These are phyloP conservation scores for Psephotus haematonotus DNA, from an alignment of 2,113 vertebrate species.

Conservation along the genomic window DNA sequence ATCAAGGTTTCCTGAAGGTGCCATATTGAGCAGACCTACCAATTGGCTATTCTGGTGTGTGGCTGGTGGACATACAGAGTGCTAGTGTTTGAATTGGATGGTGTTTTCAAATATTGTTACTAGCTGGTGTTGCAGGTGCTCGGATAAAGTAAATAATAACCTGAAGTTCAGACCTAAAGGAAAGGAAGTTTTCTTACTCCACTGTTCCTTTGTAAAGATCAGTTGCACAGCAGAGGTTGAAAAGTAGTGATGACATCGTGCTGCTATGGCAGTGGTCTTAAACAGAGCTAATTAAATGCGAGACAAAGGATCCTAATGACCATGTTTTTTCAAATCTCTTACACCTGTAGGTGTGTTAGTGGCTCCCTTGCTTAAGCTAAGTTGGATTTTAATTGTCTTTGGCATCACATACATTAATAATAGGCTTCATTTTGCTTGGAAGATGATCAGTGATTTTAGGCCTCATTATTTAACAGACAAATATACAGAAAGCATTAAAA, in stretches of 20 bases:
- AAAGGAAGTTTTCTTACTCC: neutral
- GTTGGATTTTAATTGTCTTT: neutral
- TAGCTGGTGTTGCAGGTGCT: neutral
- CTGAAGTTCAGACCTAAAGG: neutral
- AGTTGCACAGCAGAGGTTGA: neutral
- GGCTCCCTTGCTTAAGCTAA: neutral
- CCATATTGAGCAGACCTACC: accelerated
- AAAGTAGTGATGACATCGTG: neutral
- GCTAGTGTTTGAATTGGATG: neutral
- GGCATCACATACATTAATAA: neutral
- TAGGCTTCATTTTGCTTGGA: neutral
- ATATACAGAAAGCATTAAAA: neutral
- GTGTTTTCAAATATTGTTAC: neutral
- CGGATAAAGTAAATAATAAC: neutral
- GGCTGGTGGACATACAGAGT: neutral
- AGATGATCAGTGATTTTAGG: neutral
- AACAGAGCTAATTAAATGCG: neutral
- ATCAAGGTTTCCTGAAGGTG: neutral
- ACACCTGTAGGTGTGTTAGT: neutral
- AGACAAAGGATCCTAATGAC: neutral
- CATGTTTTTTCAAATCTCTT: neutral
- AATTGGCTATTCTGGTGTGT: accelerated
- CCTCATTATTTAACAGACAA: neutral
- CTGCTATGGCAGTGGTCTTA: neutral
- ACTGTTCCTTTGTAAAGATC: neutral